Evolutionary conservation across 1,140 invertebrate species (phyloP).

Genomic region (Cryptotermes secundus): DNA sequence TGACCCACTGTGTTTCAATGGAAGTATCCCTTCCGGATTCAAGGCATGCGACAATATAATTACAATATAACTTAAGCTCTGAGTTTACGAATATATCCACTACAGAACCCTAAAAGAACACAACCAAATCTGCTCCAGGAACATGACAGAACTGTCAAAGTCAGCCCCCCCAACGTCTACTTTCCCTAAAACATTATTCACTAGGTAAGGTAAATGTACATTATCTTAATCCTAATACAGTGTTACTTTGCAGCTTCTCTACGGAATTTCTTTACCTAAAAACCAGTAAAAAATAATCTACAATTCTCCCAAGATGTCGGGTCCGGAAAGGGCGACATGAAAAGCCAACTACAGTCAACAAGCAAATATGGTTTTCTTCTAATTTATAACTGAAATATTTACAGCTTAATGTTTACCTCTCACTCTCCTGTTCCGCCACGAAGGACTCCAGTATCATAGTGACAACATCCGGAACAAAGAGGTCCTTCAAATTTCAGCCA

Average conservation of each 20-base stretch:
- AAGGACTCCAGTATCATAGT: conserved; percentile 37
- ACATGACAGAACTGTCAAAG: too few species aligned
- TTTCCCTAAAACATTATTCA: background rate
- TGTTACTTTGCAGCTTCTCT: background rate
- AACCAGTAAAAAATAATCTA: background rate
- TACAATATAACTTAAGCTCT: too few species aligned
- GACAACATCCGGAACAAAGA: conserved; percentile 38
- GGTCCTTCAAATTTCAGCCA: conserved; percentile 38
- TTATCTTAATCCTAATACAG: background rate
- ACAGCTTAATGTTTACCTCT: conserved; percentile 32
- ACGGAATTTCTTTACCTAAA: background rate
- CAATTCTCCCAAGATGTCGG: conserved; percentile 10
- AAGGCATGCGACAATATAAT: too few species aligned
- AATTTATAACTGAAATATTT: background rate
- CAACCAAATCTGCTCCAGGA: background rate
- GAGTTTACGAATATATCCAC: background rate
- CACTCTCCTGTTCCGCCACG: conserved; percentile 34
- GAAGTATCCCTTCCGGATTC: too few species aligned
- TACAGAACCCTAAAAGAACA: background rate
- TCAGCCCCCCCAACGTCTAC: too few species aligned
- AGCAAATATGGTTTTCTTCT: background rate
- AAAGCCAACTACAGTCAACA: background rate
- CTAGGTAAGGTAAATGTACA: background rate
- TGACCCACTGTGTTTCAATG: too few species aligned
- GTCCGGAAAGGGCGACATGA: background rate